A percentile compares a stretch with the other conserved stretches of the same genome.
Evolutionary conservation across 2,888 invertebrate genomes (phyloP).

Genomic region (Germaria angustata): DNA sequence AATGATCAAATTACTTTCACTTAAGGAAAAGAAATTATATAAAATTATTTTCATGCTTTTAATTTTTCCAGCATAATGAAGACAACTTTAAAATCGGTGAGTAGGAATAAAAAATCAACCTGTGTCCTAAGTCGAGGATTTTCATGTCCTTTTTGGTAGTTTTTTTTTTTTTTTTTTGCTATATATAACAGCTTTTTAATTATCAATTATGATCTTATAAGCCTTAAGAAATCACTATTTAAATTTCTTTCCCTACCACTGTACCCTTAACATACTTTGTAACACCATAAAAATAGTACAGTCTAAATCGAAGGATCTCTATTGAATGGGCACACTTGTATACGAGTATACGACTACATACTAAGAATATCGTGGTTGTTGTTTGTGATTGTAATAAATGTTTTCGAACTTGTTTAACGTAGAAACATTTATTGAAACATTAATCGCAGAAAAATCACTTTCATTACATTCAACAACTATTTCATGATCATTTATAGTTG

Average conservation of each 20-base stretch:
- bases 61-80: too few species aligned
- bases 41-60: too few species aligned
- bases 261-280: neutral
- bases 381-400: constrained; percentile 60
- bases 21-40: too few species aligned
- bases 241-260: neutral
- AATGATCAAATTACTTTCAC: too few species aligned
- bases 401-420: constrained; percentile 64
- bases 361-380: constrained; percentile 34
- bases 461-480: constrained; percentile 73
- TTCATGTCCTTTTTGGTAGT: too few species aligned
- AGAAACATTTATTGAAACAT: constrained; percentile 78
- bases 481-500: constrained; percentile 70
- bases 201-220: too few species aligned
- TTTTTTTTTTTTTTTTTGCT: too few species aligned
- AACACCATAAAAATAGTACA: neutral
- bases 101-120: too few species aligned
- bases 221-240: too few species aligned
- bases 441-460: constrained; percentile 75
- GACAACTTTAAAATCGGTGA: too few species aligned
- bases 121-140: too few species aligned
- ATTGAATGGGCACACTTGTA: constrained; percentile 4
- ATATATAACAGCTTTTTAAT: too few species aligned
- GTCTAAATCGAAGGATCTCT: constrained; percentile 1
- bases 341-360: neutral